phyloP scores from a whole-genome alignment of 2,113 vertebrate genomes.

The Microcebus ravelobensis region DNA sequence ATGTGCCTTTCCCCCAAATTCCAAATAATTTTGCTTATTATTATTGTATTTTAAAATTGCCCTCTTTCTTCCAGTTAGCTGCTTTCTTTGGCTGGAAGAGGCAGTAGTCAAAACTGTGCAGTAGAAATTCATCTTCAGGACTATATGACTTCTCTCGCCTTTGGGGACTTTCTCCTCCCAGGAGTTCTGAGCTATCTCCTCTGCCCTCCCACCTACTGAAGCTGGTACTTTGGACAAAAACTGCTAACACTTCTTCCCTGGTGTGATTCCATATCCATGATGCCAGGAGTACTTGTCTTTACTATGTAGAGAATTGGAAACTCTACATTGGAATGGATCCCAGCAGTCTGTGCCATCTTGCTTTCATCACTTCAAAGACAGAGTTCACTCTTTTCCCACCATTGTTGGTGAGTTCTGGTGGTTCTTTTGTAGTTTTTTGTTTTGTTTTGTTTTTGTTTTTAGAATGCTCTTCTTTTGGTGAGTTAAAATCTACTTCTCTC shows the following conservation, averaged over 20 bases:
- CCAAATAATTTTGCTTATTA: constrained; percentile 38
- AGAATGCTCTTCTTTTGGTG: not conserved
- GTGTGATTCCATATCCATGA: not conserved
- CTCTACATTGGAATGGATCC: not conserved
- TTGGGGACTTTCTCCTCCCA: not conserved
- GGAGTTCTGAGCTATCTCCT: not conserved
- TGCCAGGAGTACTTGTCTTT: not conserved
- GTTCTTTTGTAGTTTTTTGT: not conserved
- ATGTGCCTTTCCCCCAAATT: not conserved
- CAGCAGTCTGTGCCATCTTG: not conserved
- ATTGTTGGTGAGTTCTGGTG: not conserved
- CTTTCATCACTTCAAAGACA: constrained; percentile 12
- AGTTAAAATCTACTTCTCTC: not conserved
- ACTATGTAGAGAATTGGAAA: not conserved
- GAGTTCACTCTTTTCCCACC: not conserved
- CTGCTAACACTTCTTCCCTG: not conserved
- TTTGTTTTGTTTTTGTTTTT: not conserved
- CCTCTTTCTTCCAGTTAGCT: not conserved
- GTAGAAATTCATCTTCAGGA: not conserved
- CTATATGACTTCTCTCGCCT: not conserved
- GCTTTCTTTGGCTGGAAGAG: not conserved
- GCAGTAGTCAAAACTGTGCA: not conserved
- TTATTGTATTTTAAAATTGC: constrained; percentile 25
- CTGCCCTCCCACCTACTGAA: not conserved
- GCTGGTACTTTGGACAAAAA: not conserved